Evolutionary conservation across 2,888 invertebrate genomes (phyloP), one percentile per base, ranked within the genome.

Genomic region (Clivina fossor): DNA sequence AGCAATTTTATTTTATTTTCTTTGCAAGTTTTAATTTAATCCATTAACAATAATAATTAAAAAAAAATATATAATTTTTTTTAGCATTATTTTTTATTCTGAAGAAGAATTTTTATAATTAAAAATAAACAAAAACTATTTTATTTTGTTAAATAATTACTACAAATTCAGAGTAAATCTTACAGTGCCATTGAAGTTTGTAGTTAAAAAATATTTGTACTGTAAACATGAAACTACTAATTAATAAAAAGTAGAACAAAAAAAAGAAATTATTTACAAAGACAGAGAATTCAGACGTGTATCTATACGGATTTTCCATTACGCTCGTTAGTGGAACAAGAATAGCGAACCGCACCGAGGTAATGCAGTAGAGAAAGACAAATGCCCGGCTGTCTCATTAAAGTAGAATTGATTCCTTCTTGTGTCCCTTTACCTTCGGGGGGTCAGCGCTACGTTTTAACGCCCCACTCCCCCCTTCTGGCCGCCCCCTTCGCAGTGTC

Each of bases 391-490:
- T 53, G 46, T 55, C 55, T 55, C 55, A 55, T 55, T 55, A 55
- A 46, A 46, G 37, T 37, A 55, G 55, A 55, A 55, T 55, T 55
- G 55, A 55, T 55, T 54, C 54, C 43, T 51, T 24, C 51, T 49
- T 53, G 53, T 53, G 49, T 47, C 47, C 47, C 47, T 47, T 28
- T 49, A 53, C 53, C 53, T 53, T 53, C 22, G 13, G 47, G 55
- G 43, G 55, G 55, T 55, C 55, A 55, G 43, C 20, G 19, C 46
- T 15, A 20, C 41, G 22, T 22, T 38, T 19, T 41, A 35, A n/a
- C n/a, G 68, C 61, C 61, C 57, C 54, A 38, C 49, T 49, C 22
- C 63, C 63, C 69, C 71, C 68, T 69, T 69, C 68, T 61, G 67
- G 24, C 28, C 41, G 22, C 46, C 41, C 24, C 8, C 13, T 26